These are phyloP conservation scores for Eristalis pertinax DNA, from an alignment of 2,888 invertebrate species.

Conservation along the genomic window DNA sequence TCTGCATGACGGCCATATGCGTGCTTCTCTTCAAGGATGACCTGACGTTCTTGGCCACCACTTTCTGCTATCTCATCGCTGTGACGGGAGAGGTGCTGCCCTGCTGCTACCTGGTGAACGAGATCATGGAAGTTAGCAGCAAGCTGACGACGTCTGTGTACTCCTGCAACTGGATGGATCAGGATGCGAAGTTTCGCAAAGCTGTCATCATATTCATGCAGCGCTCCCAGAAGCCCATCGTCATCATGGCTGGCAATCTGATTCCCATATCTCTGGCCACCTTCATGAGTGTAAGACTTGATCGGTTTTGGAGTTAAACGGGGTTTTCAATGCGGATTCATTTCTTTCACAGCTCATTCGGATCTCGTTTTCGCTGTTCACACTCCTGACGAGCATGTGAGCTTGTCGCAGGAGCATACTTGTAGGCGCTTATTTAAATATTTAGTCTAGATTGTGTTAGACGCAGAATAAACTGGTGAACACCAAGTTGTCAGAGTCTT, in stretches of 20 bases:
- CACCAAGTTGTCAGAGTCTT: background rate
- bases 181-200: constrained; percentile 73
- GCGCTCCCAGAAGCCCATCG: constrained; percentile 72
- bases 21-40: constrained; percentile 61
- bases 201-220: constrained; percentile 76
- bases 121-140: constrained; percentile 70
- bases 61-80: constrained; percentile 63
- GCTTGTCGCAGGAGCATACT: background rate
- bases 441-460: background rate
- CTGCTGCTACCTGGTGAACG: constrained; percentile 74
- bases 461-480: background rate
- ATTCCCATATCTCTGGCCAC: constrained; percentile 74
- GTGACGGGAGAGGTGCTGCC: constrained; percentile 73
- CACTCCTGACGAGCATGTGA: constrained; percentile 39
- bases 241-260: constrained; percentile 73
- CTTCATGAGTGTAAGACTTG: constrained; percentile 73
- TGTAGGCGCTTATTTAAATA: background rate
- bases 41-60: constrained; percentile 59
- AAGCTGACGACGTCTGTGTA: constrained; percentile 74
- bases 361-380: constrained; percentile 55
- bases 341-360: constrained; percentile 45
- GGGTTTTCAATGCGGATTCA: background rate
- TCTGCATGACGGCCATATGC: constrained; percentile 73
- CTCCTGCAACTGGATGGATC: constrained; percentile 75
- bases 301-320: too few relatives aligned